A percentile compares a stretch with the other conserved stretches of the same genome.
These are phyloP conservation scores for Lasius fuliginosus DNA, from an alignment of 2,888 invertebrate species.

Conservation along the genomic window DNA sequence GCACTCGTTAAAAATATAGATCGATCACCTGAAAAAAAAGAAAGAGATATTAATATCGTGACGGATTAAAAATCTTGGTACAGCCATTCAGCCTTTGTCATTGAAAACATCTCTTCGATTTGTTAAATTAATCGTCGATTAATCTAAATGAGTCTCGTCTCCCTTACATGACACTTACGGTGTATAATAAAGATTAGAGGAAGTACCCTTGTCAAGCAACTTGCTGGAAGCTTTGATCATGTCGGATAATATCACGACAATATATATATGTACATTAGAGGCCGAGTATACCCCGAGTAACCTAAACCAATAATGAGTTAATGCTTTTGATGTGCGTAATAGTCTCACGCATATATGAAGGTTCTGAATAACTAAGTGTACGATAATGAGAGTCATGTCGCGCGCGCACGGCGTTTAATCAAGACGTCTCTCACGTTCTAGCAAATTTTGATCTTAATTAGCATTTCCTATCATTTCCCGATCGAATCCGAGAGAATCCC, in stretches of 20 bases:
- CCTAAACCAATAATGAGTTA: slow-evolving; percentile 47
- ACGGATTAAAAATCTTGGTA: not conserved
- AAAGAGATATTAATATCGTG: not conserved
- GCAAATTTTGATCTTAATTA: slow-evolving; percentile 44
- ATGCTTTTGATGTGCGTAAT: slow-evolving; percentile 36
- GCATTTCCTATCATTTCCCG: not conserved
- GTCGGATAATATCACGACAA: slow-evolving; percentile 39
- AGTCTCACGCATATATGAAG: slow-evolving; percentile 25
- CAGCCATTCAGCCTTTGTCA: not conserved
- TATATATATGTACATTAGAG: slow-evolving; percentile 30
- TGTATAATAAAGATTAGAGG: slow-evolving; percentile 43
- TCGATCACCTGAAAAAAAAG: not conserved
- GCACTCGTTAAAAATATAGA: not conserved
- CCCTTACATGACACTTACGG: not conserved
- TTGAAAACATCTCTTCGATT: not conserved
- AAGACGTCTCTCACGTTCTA: not conserved
- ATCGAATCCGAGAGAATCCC: not conserved
- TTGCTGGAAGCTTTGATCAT: slow-evolving; percentile 35
- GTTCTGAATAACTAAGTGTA: slow-evolving; percentile 16
- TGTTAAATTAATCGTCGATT: slow-evolving; percentile 9
- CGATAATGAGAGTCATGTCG: slow-evolving; percentile 31
- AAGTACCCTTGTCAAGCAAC: slow-evolving; percentile 48
- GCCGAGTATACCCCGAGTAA: slow-evolving; percentile 8
- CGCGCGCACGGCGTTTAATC: slow-evolving; percentile 10
- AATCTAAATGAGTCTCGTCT: slow-evolving; percentile 18